These are phyloP conservation scores for Hyperoplus lanceolatus DNA, from an alignment of 2,797 vertebrate genomes.

Conservation along the genomic window DNA sequence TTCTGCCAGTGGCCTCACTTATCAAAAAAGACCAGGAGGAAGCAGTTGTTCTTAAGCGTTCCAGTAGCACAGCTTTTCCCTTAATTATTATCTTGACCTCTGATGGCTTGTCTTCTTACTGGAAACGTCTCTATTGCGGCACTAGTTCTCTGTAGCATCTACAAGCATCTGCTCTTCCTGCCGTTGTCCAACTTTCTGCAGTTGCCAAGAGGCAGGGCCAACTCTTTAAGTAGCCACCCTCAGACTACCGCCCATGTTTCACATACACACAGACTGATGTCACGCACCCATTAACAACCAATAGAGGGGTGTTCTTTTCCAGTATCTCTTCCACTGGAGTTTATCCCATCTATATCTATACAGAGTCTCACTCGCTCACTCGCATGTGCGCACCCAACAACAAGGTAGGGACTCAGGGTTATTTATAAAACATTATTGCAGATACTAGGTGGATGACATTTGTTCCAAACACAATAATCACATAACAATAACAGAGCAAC, in stretches of 20 bases:
- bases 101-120: conserved; percentile 24
- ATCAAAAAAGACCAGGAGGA: neutral
- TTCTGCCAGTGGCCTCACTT: conserved; percentile 10
- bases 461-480: conserved; percentile 69
- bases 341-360: conserved; percentile 60
- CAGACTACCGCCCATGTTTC: conserved; percentile 69
- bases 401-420: conserved; percentile 49
- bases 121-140: conserved; percentile 26
- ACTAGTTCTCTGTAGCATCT: conserved; percentile 24
- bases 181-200: conserved; percentile 51
- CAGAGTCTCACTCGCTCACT: conserved; percentile 25
- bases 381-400: conserved; percentile 18
- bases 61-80: neutral
- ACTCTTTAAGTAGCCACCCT: conserved; percentile 73
- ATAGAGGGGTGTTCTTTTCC: conserved; percentile 64
- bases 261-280: conserved; percentile 75
- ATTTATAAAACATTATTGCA: conserved; percentile 73
- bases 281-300: conserved; percentile 69
- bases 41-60: conserved; percentile 16
- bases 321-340: conserved; percentile 53
- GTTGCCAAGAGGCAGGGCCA: conserved; percentile 25
- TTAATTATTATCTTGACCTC: neutral
- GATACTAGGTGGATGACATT: conserved; percentile 63
- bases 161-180: conserved; percentile 20
- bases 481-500: conserved; percentile 26